Base-by-base conservation (phyloP, 2,888 invertebrate genomes). In the Priocnemis perturbator region DNA sequence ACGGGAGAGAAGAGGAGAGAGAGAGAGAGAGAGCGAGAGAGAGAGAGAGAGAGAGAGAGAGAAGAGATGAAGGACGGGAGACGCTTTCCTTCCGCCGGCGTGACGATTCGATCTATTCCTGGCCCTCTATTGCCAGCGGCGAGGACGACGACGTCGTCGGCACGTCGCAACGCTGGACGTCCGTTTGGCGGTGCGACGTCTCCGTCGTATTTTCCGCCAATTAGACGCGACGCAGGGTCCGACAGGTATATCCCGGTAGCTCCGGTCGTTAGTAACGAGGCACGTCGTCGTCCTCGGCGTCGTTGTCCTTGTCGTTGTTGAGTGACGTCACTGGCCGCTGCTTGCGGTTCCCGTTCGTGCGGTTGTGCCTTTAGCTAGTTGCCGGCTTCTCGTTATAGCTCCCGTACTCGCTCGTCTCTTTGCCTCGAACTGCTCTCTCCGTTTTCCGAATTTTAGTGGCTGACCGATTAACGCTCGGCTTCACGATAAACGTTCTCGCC, bases 131-230 rank as follows among this genome's bases (percentile, higher is more conserved):
- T 53, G 37, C 37, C 37, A 37, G 11, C 37, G 37, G 50, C 50
- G n/a, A n/a, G 50, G 17, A 50, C 17, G 17, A 50, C n/a, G 53
- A 53, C 5, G 20, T 67, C 66, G 76, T 26, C 26, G 26, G 26
- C 26, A 73, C 78, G 67, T 45, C 70, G 73, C 50, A 62, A 55
- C 71, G 71, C 62, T 37, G 37, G 37, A 70, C 78, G 68, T 73
- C 71, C 78, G 78, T 70, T 74, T 78, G 67, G 72, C 72, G 74
- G 70, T 73, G 65, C 60, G 63, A 69, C 73, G 71, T 79, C 77
- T 74, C 63, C 71, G 76, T 71, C 77, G 80, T 84, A 85, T 84
- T 86, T 86, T 84, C 83, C 83, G 81, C 78, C 85, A 83, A 86
- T 85, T 85, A 85, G 82, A 83, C 78, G 70, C 67, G 76, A 78